phyloP scores from a whole-genome alignment of 2,797 vertebrate genomes.

The Uromys caudimaculatus region DNA sequence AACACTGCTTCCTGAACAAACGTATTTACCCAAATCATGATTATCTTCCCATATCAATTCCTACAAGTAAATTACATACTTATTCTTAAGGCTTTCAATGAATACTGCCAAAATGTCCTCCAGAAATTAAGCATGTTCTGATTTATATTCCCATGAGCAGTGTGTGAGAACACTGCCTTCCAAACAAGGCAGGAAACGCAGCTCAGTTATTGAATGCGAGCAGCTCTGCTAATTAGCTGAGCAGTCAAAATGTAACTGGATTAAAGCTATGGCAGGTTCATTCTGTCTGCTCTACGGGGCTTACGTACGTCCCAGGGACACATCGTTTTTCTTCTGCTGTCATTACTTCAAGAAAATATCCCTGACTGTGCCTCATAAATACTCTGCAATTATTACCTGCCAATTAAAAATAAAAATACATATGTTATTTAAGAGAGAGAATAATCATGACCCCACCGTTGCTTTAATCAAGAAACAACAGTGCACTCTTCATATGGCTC shows the following conservation, averaged over 20 bases:
- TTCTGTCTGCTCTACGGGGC: not conserved
- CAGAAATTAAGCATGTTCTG: not conserved
- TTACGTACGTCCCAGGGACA: not conserved
- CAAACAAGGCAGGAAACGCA: conserved; percentile 25
- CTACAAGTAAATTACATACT: conserved; percentile 11
- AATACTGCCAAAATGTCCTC: conserved; percentile 55
- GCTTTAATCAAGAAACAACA: not conserved
- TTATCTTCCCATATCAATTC: conserved; percentile 44
- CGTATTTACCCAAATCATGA: conserved; percentile 39
- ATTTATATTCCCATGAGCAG: conserved; percentile 30
- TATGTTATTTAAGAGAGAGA: not conserved
- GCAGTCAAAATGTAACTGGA: conserved; percentile 26
- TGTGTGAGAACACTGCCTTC: not conserved
- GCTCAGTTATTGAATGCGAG: conserved; percentile 38
- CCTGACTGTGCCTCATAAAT: not conserved
- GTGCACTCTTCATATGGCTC: not conserved
- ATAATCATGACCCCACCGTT: not conserved
- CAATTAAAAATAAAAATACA: conserved; percentile 35
- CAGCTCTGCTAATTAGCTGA: conserved; percentile 12
- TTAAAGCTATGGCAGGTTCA: conserved; percentile 15
- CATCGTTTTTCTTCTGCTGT: not conserved
- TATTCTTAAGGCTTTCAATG: conserved; percentile 62
- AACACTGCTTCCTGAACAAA: conserved; percentile 27
- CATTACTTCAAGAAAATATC: not conserved
- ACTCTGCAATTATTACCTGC: not conserved